Conservation (phyloP, 2,797 vertebrate genomes). For the Pipistrellus pygmaeus region DNA sequence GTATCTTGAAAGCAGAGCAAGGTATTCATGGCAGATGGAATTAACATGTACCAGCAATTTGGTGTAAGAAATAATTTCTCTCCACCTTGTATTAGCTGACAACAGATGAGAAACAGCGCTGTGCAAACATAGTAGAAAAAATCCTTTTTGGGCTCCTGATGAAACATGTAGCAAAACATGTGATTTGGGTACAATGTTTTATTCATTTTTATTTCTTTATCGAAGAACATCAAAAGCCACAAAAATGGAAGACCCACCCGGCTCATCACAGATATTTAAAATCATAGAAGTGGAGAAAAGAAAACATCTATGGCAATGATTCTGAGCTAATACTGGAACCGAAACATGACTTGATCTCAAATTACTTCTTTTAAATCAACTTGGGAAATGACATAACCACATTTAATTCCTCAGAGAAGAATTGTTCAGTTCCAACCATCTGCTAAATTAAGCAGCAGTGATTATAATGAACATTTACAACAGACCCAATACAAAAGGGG, state of each 20-base stretch:
- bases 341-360: conserved; percentile 78
- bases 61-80: conserved; percentile 42
- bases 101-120: conserved; percentile 27
- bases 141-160: neutral
- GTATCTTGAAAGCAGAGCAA: neutral
- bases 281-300: conserved; percentile 52
- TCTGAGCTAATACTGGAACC: conserved; percentile 65
- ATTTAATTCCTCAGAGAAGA: conserved; percentile 69
- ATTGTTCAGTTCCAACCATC: conserved; percentile 80
- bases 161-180: conserved; percentile 31
- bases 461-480: conserved; percentile 76
- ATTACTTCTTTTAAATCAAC: conserved; percentile 83
- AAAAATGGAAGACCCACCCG: neutral
- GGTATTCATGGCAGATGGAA: neutral
- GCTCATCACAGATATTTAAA: conserved; percentile 61
- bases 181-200: neutral
- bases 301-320: conserved; percentile 65
- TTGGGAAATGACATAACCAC: conserved; percentile 79
- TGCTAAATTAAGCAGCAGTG: conserved; percentile 84
- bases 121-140: conserved; percentile 14
- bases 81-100: conserved; percentile 3
- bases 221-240: conserved; percentile 31
- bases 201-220: conserved; percentile 58
- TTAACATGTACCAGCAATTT: conserved; percentile 14
- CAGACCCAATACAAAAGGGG: conserved; percentile 73